Conservation (phyloP, 2,797 vertebrate genomes). For the Sphaeramia orbicularis region DNA sequence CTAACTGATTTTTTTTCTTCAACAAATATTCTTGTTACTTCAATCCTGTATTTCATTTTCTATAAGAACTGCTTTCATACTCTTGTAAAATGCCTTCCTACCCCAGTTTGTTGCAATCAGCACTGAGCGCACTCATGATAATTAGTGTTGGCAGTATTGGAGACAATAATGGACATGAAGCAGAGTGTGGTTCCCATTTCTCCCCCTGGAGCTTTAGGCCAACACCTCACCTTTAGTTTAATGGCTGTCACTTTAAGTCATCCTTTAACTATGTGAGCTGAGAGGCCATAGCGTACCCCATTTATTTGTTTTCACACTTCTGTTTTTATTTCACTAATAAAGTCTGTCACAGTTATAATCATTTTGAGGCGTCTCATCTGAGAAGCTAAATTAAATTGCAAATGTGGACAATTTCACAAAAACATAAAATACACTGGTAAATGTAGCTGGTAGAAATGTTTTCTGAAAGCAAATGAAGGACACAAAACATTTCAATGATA, state of each 20-base stretch:
- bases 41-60: neutral
- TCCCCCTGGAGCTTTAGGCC: neutral
- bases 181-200: slow-evolving; percentile 5
- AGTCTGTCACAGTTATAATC: neutral
- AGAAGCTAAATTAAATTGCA: neutral
- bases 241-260: slow-evolving; percentile 9
- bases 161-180: slow-evolving; percentile 12
- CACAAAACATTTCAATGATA: neutral
- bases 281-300: neutral
- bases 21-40: neutral
- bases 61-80: slow-evolving; percentile 18
- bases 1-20: too few relatives aligned
- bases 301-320: neutral
- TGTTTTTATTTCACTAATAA: neutral
- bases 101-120: neutral
- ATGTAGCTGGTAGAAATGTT: too few relatives aligned
- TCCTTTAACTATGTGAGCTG: slow-evolving; percentile 5
- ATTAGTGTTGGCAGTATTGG: slow-evolving; percentile 18
- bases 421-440: neutral
- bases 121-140: slow-evolving; percentile 21
- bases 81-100: slow-evolving; percentile 7
- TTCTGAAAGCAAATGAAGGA: neutral
- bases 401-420: neutral
- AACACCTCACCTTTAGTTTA: slow-evolving; percentile 16
- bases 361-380: slow-evolving; percentile 2